Conservation (phyloP, 1,140 invertebrate genomes). For the Heterodera schachtii region DNA sequence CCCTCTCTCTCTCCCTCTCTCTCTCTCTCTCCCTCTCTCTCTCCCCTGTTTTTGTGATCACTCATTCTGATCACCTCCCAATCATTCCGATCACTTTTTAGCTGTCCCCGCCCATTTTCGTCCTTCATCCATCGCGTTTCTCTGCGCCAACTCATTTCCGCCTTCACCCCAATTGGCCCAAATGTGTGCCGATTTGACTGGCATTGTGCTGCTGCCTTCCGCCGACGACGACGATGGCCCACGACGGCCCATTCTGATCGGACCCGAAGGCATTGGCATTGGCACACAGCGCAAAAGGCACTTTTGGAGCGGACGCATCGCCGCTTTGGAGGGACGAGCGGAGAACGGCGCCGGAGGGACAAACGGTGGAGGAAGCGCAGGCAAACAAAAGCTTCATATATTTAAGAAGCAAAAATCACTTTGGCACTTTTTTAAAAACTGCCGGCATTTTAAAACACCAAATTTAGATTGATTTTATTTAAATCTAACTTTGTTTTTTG, state of each 20-base stretch:
- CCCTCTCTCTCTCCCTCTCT: too few relatives aligned
- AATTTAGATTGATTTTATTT: too few relatives aligned
- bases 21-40: too few relatives aligned
- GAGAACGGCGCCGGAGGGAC: neutral
- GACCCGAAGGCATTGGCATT: neutral
- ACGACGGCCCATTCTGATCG: neutral
- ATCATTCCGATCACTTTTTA: neutral
- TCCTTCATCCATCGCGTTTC: neutral
- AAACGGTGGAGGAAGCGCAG: neutral
- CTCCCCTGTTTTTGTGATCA: too few relatives aligned
- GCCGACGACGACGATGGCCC: too few relatives aligned
- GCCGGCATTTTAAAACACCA: too few relatives aligned
- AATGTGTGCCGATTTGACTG: neutral
- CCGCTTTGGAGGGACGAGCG: too few relatives aligned
- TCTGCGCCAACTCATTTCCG: neutral
- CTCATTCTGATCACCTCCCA: neutral
- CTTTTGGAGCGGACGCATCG: neutral
- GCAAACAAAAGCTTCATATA: neutral
- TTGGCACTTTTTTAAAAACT: neutral
- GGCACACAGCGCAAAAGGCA: neutral
- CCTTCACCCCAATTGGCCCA: neutral
- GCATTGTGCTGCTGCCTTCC: neutral
- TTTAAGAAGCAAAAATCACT: neutral
- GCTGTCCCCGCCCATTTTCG: neutral
- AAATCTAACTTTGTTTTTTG: too few relatives aligned